Evolutionary conservation across 2,888 invertebrate species (phyloP).

Genomic region (Incurvaria masculella): DNA sequence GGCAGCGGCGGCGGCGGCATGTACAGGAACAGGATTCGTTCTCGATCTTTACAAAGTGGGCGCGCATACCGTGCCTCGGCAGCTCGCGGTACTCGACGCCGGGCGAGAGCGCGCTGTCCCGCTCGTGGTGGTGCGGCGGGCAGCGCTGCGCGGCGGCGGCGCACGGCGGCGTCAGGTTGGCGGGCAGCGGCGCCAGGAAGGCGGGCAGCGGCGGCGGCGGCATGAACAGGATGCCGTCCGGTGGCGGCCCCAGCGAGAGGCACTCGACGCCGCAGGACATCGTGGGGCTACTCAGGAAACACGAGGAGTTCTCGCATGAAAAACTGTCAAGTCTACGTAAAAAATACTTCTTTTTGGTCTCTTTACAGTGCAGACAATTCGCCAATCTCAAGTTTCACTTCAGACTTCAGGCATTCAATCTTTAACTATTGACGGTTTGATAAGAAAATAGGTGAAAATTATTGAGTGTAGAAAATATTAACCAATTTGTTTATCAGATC

Average conservation of each 20-base stretch:
- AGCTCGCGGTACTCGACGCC: constrained; percentile 79
- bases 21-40: too few relatives aligned
- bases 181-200: constrained; percentile 55
- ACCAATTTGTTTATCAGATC: too few relatives aligned
- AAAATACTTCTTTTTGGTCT: too few relatives aligned
- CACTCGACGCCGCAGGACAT: constrained; percentile 61
- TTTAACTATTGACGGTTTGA: too few relatives aligned
- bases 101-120: constrained; percentile 49
- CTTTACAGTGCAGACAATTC: too few relatives aligned
- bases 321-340: too few relatives aligned
- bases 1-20: too few relatives aligned
- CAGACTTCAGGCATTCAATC: too few relatives aligned
- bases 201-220: constrained; percentile 83
- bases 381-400: too few relatives aligned
- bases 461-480: too few relatives aligned
- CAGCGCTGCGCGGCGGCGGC: constrained; percentile 63
- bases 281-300: constrained; percentile 15
- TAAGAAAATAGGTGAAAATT: too few relatives aligned
- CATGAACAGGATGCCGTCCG: constrained; percentile 77
- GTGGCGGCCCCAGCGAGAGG: constrained; percentile 69
- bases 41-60: not conserved
- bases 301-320: too few relatives aligned
- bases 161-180: constrained; percentile 63
- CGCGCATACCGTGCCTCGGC: constrained; percentile 64
- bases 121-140: constrained; percentile 51